Conservation (phyloP, 2,888 invertebrate genomes). For the Zygogramma bicolorata region DNA sequence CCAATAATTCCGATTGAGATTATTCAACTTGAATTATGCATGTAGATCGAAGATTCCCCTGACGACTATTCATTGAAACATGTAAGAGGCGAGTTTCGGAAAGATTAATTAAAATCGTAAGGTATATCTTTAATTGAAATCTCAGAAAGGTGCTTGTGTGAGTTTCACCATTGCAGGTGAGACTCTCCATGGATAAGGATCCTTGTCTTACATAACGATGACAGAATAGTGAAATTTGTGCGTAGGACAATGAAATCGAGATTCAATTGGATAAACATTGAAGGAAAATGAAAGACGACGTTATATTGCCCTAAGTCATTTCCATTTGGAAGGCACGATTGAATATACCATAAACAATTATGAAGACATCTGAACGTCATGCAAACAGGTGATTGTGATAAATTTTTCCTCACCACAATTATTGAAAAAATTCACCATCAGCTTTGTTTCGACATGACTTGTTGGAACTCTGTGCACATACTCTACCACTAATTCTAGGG, state of each 20-base stretch:
- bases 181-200: neutral
- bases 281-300: neutral
- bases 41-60: slow-evolving; percentile 7
- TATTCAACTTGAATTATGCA: slow-evolving; percentile 20
- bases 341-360: too few relatives aligned
- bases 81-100: slow-evolving; percentile 31
- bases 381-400: too few relatives aligned
- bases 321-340: too few relatives aligned
- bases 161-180: neutral
- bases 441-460: too few relatives aligned
- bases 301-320: too few relatives aligned
- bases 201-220: neutral
- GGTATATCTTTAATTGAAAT: slow-evolving; percentile 40
- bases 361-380: too few relatives aligned
- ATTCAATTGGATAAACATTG: neutral
- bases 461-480: too few relatives aligned
- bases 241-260: neutral
- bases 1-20: slow-evolving; percentile 21
- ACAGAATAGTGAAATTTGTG: neutral
- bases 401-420: too few relatives aligned
- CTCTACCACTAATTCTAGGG: too few relatives aligned
- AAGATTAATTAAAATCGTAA: slow-evolving; percentile 34
- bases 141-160: slow-evolving; percentile 7
- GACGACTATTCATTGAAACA: slow-evolving; percentile 19
- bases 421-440: too few relatives aligned